Evolutionary conservation across 2,113 vertebrate species (phyloP), one percentile per base, ranked within the genome.

Genomic region (Pluvianellus socialis): DNA sequence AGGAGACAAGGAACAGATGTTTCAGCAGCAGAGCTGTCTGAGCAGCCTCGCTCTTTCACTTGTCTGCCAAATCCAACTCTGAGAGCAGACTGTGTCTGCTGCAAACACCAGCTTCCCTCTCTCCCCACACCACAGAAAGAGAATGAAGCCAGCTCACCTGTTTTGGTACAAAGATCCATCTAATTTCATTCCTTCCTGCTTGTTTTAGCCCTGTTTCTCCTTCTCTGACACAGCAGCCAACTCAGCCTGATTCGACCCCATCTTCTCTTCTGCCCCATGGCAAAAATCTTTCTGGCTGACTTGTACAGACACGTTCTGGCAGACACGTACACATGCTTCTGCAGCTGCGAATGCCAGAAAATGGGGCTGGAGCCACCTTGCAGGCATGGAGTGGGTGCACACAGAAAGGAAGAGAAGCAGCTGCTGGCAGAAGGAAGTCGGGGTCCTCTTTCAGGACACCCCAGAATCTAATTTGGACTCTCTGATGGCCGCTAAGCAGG

Each of bases 1-100:
- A 81, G 63, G 89, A 96, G 68, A 85, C 47, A 52, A 49, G 56
- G 73, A 94, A 6, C 89, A 96, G 95, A 87, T 92, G 84, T 89
- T 91, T 32, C 47, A 87, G 47, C 65, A 72, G 68, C 73, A 82
- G 79, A 70, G 53, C 4, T 89, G 86, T 68, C 89, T 92, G 61
- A 74, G 73, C 68, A 55, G 45, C 72, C 86, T 88, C 35, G 8
- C 42, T 91, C 72, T 56, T 90, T 47, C 56, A 19, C 70, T 63
- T 79, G 33, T 30, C 80, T 95, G 91, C 93, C 84, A 96, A 77
- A 75, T 61, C 40, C 77, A 87, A 5, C 30, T 74, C 56, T 12
- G 75, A 50, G 71, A 91, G 33, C 67, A 85, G 87, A 33, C 82
- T 53, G 47, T 77, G 79, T 45, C 71, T 92, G 52, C 71, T 68